Base-by-base conservation (phyloP, 2,888 invertebrate species). In the Eutolmus rufibarbis region DNA sequence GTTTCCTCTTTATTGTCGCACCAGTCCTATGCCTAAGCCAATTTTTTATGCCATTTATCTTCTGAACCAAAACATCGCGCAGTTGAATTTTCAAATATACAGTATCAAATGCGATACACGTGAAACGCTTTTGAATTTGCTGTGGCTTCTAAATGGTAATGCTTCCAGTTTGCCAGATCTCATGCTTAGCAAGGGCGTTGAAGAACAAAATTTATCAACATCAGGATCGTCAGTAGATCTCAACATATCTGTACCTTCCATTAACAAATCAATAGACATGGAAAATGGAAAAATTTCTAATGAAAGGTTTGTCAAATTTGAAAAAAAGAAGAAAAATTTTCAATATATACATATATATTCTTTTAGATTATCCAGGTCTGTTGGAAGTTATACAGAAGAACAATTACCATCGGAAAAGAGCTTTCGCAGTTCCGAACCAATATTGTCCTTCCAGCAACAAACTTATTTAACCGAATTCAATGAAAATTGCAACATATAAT, bases 61-160 rank as follows among this genome's bases (percentile, higher is more conserved):
- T 16, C 93, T 99, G 43, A 98, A 98, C 93, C 98, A 98, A 93
- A 98, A 99, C 91, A 96, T 99, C 89, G 97, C 97, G 0, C 99
- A 99, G 92, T 92, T 98, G n/a, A 92, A 91, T 89, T 91, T 89
- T 79, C 91, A 92, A 88, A 90, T 91, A 86, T 90, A 90, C 77
- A 90, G 91, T 28, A 74, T 88, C 46, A 77, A 88, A 37, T 91
- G 91, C 87, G 92, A 93, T 89, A 88, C 91, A 79, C 90, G 91
- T 14, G 90, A 90, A 46, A 92, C 92, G 0, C 90, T 93, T 89
- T 90, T 91, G 1, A 93, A 92, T 90, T 90, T 92, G 43, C 87
- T 91, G 46, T 90, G 91, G 31, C 89, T 93, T 34, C 91, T 93
- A 37, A 88, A 87, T 37, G 88, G 89, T 12, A 51, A 23, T 8